A percentile compares a stretch with the other conserved stretches of the same genome.
Conservation (phyloP, 2,888 invertebrate species). For the Acanthacorydalis orientalis region DNA sequence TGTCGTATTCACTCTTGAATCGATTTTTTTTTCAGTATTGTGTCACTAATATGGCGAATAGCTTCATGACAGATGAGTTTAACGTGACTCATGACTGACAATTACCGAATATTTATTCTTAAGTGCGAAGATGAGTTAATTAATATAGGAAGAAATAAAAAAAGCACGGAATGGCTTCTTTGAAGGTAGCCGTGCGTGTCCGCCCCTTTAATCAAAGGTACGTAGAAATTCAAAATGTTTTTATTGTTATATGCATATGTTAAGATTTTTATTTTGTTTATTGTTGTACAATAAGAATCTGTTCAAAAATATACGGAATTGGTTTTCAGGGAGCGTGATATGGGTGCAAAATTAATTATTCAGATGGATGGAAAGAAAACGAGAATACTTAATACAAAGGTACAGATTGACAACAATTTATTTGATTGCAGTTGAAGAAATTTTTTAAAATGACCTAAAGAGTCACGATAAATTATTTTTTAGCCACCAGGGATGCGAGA, state of each 20-base stretch:
- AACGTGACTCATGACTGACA: no score
- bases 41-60: no score
- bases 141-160: no score
- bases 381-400: constrained; percentile 58
- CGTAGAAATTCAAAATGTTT: constrained; percentile 2
- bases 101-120: no score
- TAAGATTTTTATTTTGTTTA: constrained; percentile 5
- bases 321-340: constrained; percentile 61
- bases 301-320: constrained; percentile 12
- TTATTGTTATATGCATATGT: constrained; percentile 3
- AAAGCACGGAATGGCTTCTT: constrained; percentile 57
- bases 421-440: no score
- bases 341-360: constrained; percentile 67
- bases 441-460: background rate
- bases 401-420: constrained; percentile 21
- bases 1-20: no score
- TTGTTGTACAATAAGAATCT: constrained; percentile 15
- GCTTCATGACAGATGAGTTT: no score
- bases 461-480: constrained; percentile 7
- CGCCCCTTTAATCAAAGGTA: constrained; percentile 82
- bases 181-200: constrained; percentile 82
- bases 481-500: constrained; percentile 35
- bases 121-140: no score
- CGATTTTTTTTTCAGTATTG: no score
- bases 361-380: constrained; percentile 77